phyloP scores from a whole-genome alignment of 2,113 vertebrate species.

The Microtus ochrogaster region DNA sequence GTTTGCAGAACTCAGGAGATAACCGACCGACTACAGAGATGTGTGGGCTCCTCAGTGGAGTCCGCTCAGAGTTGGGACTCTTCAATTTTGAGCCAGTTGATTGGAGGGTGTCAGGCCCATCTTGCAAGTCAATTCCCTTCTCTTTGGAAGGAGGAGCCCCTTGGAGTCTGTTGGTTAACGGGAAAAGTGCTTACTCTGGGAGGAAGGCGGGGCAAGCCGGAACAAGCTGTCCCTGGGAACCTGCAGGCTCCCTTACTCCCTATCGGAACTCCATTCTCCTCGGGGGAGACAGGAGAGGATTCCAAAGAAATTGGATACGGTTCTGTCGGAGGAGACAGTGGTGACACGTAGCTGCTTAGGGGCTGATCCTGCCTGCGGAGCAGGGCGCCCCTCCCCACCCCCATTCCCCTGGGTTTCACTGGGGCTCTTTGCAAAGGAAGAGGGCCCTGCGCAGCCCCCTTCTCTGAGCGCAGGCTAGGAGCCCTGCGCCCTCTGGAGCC shows the following conservation, averaged over 20 bases:
- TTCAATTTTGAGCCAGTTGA: neutral
- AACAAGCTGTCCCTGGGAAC: neutral
- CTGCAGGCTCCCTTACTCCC: neutral
- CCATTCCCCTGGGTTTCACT: neutral
- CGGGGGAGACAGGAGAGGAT: neutral
- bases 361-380: slow-evolving; percentile 60
- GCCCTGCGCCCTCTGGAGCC: slow-evolving; percentile 48
- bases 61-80: neutral
- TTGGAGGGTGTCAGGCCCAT: neutral
- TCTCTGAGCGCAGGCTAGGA: slow-evolving; percentile 47
- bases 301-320: neutral
- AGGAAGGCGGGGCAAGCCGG: slow-evolving; percentile 36
- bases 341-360: neutral
- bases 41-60: fast-evolving
- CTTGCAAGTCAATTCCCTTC: slow-evolving; percentile 31
- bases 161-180: slow-evolving; percentile 44
- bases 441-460: slow-evolving; percentile 1
- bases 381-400: neutral
- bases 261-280: neutral
- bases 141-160: slow-evolving; percentile 43
- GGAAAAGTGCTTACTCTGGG: slow-evolving; percentile 62
- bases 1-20: neutral
- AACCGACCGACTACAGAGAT: neutral
- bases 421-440: slow-evolving; percentile 39
- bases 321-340: neutral